phyloP scores from a whole-genome alignment of 2,888 invertebrate genomes.

The Antheraea yamamai region DNA sequence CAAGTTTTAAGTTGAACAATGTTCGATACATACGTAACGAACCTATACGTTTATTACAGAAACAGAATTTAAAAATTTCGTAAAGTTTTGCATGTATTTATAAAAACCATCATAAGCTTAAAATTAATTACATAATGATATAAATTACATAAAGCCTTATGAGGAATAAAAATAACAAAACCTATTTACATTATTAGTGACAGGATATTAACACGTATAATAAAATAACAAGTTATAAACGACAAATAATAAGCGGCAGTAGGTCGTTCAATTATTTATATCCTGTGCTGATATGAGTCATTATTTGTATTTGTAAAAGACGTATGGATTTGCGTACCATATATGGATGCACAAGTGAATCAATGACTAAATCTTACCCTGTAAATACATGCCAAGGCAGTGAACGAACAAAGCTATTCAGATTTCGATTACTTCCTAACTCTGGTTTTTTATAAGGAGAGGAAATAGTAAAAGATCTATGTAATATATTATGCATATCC shows the following conservation, averaged over 20 bases:
- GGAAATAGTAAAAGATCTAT: too few relatives aligned
- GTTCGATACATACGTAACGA: too few relatives aligned
- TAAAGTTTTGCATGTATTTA: too few relatives aligned
- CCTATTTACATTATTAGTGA: neutral
- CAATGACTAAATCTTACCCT: conserved; percentile 3
- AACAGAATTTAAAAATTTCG: too few relatives aligned
- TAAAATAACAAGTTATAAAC: neutral
- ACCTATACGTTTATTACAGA: too few relatives aligned
- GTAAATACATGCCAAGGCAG: neutral
- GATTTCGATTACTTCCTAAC: neutral
- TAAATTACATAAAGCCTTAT: too few relatives aligned
- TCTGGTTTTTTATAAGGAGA: neutral
- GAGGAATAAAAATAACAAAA: neutral
- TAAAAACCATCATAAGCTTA: too few relatives aligned
- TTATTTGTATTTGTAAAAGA: conserved; percentile 11
- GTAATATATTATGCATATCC: too few relatives aligned
- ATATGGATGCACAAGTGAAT: neutral
- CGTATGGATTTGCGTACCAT: conserved; percentile 4
- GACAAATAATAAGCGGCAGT: conserved; percentile 3
- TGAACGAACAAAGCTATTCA: neutral
- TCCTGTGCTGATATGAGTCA: conserved; percentile 4
- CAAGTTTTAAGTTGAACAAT: too few relatives aligned
- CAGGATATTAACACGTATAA: neutral
- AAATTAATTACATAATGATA: too few relatives aligned
- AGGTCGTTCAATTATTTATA: neutral